Evolutionary conservation across 1,140 invertebrate species (phyloP), one percentile per base, ranked within the genome.

Genomic region (Zaprionus taronus): DNA sequence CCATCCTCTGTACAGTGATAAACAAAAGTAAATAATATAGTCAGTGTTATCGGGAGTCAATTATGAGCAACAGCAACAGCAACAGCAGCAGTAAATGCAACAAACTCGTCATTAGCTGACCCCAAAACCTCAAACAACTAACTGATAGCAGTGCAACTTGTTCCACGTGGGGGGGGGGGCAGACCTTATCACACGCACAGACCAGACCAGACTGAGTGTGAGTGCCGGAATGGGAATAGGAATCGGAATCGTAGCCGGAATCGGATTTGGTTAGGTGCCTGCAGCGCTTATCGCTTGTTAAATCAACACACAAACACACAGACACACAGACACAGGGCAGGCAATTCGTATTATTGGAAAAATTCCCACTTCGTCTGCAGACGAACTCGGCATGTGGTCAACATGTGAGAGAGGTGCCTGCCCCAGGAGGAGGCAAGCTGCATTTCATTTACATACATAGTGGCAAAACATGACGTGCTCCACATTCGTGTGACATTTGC

Each of bases 401-500:
- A 64, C 80, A 80, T 83, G 78, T 77, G 67, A 28, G 41, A 15
- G 34, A 5, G 26, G 26, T 12, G 26, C 11, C 68, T n/a, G n/a
- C n/a, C 63, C 69, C 44, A 58, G 38, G 53, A 55, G 36, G 41
- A 17, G 58, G 38, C 14, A n/a, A 22, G 20, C 47, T 69, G 77
- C 81, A 84, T 81, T 56, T 56, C 47, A 66, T 56, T 80, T 81
- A 69, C 84, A 89, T 84, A 69, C 77, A 83, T 61, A 77, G 79
- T 63, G 58, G 72, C 44, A 78, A 75, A 63, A 89, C 69, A 89
- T 83, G 84, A 83, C 85, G 77, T 87, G 84, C 84, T 89, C 84
- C 85, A 87, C 78, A 89, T 87, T 87, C 72, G 74, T 79, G 81
- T 81, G 84, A 83, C 84, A 87, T 89, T 87, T 79, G 80, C 57